A percentile compares a stretch with the other conserved stretches of the same genome.
Conservation (phyloP, 2,797 vertebrate species). For the Oreonectes daqikongensis region DNA sequence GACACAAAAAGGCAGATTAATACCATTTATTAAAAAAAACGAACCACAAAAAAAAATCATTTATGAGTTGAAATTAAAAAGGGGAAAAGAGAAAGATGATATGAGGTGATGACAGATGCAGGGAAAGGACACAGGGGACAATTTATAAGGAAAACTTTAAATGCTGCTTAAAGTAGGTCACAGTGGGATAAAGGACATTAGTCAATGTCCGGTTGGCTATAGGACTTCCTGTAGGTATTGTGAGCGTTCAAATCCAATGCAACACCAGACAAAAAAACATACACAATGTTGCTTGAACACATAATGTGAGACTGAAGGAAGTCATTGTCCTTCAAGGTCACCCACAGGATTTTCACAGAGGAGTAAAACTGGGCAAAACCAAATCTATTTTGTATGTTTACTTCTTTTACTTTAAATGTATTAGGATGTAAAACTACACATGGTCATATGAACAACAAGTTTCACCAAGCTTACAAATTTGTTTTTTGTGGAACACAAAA, state of each 20-base stretch:
- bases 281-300: not conserved
- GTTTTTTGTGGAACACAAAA: no score
- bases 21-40: slow-evolving; percentile 36
- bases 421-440: no score
- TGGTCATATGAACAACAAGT: no score
- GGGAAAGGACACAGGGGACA: slow-evolving; percentile 38
- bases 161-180: slow-evolving; percentile 44
- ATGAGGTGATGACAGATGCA: slow-evolving; percentile 36
- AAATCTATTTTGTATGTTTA: not conserved
- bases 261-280: slow-evolving; percentile 25
- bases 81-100: slow-evolving; percentile 12
- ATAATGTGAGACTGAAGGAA: slow-evolving; percentile 2
- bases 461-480: no score
- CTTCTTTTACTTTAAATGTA: no score
- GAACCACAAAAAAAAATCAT: slow-evolving; percentile 13
- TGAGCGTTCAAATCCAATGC: slow-evolving; percentile 31
- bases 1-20: slow-evolving; percentile 17
- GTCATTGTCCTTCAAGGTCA: not conserved
- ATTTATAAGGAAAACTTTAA: slow-evolving; percentile 26
- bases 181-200: not conserved
- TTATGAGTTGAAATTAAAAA: slow-evolving; percentile 14
- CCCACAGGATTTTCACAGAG: not conserved
- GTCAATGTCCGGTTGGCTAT: slow-evolving; percentile 25
- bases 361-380: not conserved
- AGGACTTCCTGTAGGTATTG: slow-evolving; percentile 8